phyloP scores from a whole-genome alignment of 2,113 vertebrate genomes.

The Microtus pennsylvanicus region DNA sequence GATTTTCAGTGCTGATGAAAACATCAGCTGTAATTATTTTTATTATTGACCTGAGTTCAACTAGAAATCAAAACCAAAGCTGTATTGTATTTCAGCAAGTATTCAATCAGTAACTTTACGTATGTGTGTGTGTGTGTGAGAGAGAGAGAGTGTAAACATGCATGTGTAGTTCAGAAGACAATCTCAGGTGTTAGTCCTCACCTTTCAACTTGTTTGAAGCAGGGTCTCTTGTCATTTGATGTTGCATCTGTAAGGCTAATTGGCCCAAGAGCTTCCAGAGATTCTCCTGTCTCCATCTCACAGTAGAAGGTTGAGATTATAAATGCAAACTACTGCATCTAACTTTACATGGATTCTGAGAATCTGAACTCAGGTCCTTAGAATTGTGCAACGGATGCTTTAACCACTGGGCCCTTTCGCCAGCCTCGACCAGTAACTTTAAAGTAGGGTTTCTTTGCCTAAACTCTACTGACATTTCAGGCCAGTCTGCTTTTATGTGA shows the following conservation, averaged over 20 bases:
- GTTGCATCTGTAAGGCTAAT: not conserved
- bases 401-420: not conserved
- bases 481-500: not conserved
- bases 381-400: not conserved
- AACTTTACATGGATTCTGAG: not conserved
- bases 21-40: slow-evolving; percentile 22
- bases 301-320: not conserved
- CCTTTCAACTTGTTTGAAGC: not conserved
- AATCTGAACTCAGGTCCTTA: not conserved
- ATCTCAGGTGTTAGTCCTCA: not conserved
- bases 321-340: not conserved
- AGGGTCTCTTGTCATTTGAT: not conserved
- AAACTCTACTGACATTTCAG: not conserved
- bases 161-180: not conserved
- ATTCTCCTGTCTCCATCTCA: not conserved
- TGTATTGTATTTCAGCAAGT: not conserved
- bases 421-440: not conserved
- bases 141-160: not conserved
- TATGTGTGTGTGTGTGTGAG: not conserved
- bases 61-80: slow-evolving; percentile 36
- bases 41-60: slow-evolving; percentile 47
- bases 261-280: not conserved
- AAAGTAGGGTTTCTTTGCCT: not conserved
- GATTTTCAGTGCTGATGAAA: not conserved
- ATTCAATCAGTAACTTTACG: not conserved